Base-by-base conservation (phyloP, 2,113 vertebrate genomes). In the Urocynchramus pylzowi region DNA sequence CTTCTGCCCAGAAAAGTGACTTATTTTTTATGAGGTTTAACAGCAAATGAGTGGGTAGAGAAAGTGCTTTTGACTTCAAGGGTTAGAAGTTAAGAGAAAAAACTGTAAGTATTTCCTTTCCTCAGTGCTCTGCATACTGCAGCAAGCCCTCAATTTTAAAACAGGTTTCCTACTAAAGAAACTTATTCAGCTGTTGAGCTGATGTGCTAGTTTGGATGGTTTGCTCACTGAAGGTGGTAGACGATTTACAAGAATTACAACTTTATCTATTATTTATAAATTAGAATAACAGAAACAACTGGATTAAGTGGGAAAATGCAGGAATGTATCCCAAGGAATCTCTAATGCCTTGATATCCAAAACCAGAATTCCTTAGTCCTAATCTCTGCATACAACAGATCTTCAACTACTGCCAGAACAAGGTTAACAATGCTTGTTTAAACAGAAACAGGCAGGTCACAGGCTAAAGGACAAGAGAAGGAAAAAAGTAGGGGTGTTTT, bases 41-140 rank as follows among this genome's bases (percentile, higher is more conserved):
- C 63, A 98, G 83, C 75, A 97, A 95, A 57, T 91, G 59, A 93
- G 84, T 56, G 52, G 67, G 73, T 96, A 57, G 83, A 69, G 50
- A 95, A 97, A 97, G 65, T 89, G 61, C 35, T 97, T 98, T 97
- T 97, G 94, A 98, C 97, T 98, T 98, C 93, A 98, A 97, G 94
- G 90, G 95, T 98, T 97, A 97, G 93, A 97, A 98, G 94, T 94
- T 90, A 96, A 93, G 61, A 96, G 89, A 90, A 97, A 96, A 94
- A 97, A 45, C 47, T 93, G 61, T 89, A 94, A 97, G 95, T 96
- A 97, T 95, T 96, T 97, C 71, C 75, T 90, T 93, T 97, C 69
- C 70, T 85, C 90, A 91, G 54, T 70, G 77, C n/a, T 97, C 76
- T 74, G 92, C 73, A 93, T 89, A 81, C 45, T 75, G 71, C 71